Conservation (phyloP, 2,113 vertebrate genomes). For the Aramus guarauna region DNA sequence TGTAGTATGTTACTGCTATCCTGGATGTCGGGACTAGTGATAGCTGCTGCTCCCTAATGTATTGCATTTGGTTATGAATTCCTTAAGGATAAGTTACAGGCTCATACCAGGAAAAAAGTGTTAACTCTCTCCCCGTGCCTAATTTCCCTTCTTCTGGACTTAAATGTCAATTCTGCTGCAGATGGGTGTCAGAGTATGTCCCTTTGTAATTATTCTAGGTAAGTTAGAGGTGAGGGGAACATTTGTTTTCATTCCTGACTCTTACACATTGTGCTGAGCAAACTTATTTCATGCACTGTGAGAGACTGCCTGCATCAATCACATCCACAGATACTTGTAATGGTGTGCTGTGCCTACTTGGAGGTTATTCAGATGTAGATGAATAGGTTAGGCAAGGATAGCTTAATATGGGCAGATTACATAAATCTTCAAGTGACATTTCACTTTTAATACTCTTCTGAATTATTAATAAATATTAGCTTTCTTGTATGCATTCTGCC, state of each 20-base stretch:
- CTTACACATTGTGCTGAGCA: neutral
- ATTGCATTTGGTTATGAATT: neutral
- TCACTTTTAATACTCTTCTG: neutral
- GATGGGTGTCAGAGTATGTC: neutral
- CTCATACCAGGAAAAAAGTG: neutral
- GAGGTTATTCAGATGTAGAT: neutral
- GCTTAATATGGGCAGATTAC: neutral
- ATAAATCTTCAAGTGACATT: neutral
- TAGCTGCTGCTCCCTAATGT: neutral
- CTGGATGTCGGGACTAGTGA: neutral
- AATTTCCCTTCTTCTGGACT: neutral
- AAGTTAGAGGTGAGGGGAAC: neutral
- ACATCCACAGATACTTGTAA: neutral
- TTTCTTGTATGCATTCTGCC: neutral
- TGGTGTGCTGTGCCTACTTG: neutral
- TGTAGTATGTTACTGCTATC: neutral
- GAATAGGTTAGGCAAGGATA: neutral
- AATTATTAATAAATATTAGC: conserved; percentile 15
- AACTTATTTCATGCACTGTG: neutral
- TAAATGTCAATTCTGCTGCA: neutral
- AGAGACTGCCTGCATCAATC: neutral
- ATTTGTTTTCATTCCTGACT: neutral
- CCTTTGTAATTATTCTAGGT: neutral
- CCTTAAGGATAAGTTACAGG: neutral
- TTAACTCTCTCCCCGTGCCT: neutral